These are phyloP conservation scores for Atta texana DNA, from an alignment of 1,140 invertebrate genomes.

Conservation along the genomic window DNA sequence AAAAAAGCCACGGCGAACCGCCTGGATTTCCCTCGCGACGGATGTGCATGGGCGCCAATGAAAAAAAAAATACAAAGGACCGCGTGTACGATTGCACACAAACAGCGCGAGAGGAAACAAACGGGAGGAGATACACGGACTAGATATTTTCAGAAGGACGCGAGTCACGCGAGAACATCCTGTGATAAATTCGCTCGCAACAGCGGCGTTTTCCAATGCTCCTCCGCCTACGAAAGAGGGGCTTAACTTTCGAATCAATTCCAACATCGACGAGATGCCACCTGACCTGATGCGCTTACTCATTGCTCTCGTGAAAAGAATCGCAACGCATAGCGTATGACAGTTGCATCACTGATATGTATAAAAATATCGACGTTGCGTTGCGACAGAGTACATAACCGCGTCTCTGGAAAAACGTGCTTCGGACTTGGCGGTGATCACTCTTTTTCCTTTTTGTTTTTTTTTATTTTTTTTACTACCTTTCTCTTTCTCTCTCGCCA, in stretches of 20 bases:
- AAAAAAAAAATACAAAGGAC: conserved; percentile 1
- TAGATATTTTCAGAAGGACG: conserved; percentile 49
- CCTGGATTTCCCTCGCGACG: conserved; percentile 49
- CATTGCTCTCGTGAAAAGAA: conserved; percentile 25
- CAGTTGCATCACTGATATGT: conserved; percentile 24
- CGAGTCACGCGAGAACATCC: conserved; percentile 48
- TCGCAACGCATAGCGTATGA: conserved; percentile 11
- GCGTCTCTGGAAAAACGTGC: conserved; percentile 31
- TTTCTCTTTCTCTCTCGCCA: conserved; percentile 17
- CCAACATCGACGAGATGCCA: conserved; percentile 35
- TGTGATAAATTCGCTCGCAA: conserved; percentile 62
- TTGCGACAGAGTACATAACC: conserved; percentile 17
- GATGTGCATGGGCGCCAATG: conserved; percentile 6
- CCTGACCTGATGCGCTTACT: conserved; percentile 52
- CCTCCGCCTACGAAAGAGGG: neutral
- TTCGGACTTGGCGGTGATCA: conserved; percentile 23
- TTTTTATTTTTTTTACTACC: too few species aligned
- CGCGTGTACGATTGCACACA: neutral
- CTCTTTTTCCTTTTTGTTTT: conserved; percentile 6
- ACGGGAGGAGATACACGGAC: neutral
- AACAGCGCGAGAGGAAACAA: neutral
- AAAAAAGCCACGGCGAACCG: neutral
- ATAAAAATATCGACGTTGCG: conserved; percentile 34
- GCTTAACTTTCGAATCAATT: conserved; percentile 67
- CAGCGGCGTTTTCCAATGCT: conserved; percentile 23